phyloP scores from a whole-genome alignment of 2,113 vertebrate genomes.

The Felis catus region F.catus_Fca126_mat1.0 CM031414.1:35934001-35934500 shows the following conservation, averaged over 20 bases:
- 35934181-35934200: not conserved
- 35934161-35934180: not conserved
- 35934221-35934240: not conserved
- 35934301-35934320: too few species aligned
- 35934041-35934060: not conserved
- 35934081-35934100: not conserved
- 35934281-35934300: not conserved
- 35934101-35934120: not conserved
- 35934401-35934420: not conserved
- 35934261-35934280: not conserved
- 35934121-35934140: not conserved
- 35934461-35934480: not conserved
- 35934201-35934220: not conserved
- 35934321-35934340: not conserved
- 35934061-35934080: not conserved
- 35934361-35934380: not conserved
- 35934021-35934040: not conserved
- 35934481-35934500: constrained; percentile 5
- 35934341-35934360: not conserved
- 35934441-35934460: not conserved
- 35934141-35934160: not conserved
- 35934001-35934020: not conserved
- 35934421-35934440: not conserved
- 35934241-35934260: not conserved
- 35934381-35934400: not conserved